A percentile compares a stretch with the other conserved stretches of the same genome.
phyloP scores from a whole-genome alignment of 2,113 vertebrate species.

The Lophochroa leadbeateri region DNA sequence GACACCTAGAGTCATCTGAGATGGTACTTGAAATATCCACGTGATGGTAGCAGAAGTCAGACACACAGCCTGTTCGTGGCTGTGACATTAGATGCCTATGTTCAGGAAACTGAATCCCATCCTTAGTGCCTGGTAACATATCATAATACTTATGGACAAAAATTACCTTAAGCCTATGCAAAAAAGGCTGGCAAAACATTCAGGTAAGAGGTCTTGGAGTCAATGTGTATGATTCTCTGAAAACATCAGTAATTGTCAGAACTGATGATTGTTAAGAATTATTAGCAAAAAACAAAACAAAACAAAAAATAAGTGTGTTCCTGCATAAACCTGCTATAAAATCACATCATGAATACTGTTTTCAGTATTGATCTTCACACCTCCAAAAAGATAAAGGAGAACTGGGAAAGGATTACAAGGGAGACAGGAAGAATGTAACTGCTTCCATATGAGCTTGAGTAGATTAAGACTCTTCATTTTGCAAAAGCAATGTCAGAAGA shows the following conservation, averaged over 20 bases:
- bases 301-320: neutral
- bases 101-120: neutral
- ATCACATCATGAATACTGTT: neutral
- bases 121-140: neutral
- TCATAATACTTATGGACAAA: neutral
- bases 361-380: neutral
- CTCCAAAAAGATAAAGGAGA: neutral
- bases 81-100: neutral
- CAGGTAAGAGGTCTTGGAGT: neutral
- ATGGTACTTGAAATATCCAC: neutral
- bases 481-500: neutral
- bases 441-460: neutral
- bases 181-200: neutral
- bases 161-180: neutral
- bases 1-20: neutral
- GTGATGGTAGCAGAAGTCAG: neutral
- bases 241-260: neutral
- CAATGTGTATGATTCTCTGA: neutral
- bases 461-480: neutral
- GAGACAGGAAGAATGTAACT: neutral
- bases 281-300: neutral
- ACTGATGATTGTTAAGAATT: neutral
- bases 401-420: neutral
- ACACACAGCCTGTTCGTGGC: neutral
- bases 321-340: neutral